Evolutionary conservation across 1,140 invertebrate genomes (phyloP), one percentile per base, ranked within the genome.

Genomic region (Drosophila varians): DNA sequence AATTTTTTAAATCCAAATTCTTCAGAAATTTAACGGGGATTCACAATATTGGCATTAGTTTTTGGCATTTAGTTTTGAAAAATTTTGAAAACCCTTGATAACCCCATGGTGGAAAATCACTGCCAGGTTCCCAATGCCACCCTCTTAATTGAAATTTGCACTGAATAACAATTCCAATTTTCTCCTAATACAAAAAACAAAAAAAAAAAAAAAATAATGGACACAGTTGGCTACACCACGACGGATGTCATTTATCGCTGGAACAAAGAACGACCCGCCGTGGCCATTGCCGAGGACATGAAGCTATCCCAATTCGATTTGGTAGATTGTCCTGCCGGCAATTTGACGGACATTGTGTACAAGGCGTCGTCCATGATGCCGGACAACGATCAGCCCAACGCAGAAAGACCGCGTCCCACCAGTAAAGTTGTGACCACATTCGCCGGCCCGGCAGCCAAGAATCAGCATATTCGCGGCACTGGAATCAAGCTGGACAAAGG

Each of bases 241-340:
- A 92, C 94, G 31, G 96, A 98, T 89, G 94, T 98, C 25, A 91
- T 96, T 42, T 98, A 97, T 92, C 92, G 93, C 46, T 98, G 97
- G 97, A 97, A 96, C 91, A 92, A 91, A 54, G 93, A 93, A 36
- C 92, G 95, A 53, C 94, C 95, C 82, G 86, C 90, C 36, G 95
- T 97, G 28, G 95, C 95, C 19, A 96, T 96, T 74, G 95, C 95
- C 1, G 93, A 95, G 71, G 96, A 96, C 90, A 96, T 97, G 95
- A 96, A 96, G 91, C 92, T 97, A 77, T 96, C 96, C 36, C 96
- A 96, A 92, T 97, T 96, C 89, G 95, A 96, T 92, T 93, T 97
- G 57, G 95, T 97, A 31, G 94, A 94, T 46, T 95, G 95, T 71
- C 96, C 95, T 1, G 94, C 94, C 12, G 94, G 94, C 34, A 96